These are phyloP conservation scores for Limnothrissa miodon DNA, from an alignment of 2,113 vertebrate genomes.

Conservation along the genomic window DNA sequence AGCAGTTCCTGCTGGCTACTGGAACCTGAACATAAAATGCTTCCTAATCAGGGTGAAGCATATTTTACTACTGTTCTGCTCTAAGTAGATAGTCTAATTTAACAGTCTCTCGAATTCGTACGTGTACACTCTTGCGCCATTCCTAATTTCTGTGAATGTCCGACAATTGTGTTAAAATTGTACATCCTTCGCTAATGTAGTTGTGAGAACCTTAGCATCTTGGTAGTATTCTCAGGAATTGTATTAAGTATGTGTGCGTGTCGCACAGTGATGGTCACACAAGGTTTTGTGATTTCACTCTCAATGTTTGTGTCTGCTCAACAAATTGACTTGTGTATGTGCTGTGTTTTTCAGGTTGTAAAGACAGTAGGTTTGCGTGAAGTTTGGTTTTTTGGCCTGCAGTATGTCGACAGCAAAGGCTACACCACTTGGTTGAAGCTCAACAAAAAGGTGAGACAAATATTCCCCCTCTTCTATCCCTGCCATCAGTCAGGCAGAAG, in stretches of 20 bases:
- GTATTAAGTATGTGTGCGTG: neutral
- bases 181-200: neutral
- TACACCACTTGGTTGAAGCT: conserved; percentile 96
- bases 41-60: too few relatives aligned
- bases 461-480: neutral
- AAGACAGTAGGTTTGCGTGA: conserved; percentile 97
- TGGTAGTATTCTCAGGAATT: neutral
- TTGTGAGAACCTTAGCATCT: neutral
- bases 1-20: too few relatives aligned
- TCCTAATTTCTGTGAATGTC: too few relatives aligned
- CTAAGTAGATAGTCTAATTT: too few relatives aligned
- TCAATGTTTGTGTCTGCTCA: neutral
- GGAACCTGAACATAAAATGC: too few relatives aligned
- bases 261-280: neutral
- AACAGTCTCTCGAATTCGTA: too few relatives aligned
- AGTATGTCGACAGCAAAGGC: conserved; percentile 96
- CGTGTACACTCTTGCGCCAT: too few relatives aligned
- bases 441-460: conserved; percentile 88
- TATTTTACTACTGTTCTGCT: too few relatives aligned
- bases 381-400: conserved; percentile 98
- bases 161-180: too few relatives aligned
- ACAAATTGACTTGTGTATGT: neutral
- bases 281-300: neutral
- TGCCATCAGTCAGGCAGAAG: neutral
- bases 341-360: conserved; percentile 78